phyloP scores from a whole-genome alignment of 2,113 vertebrate species.

The Elephantulus edwardii region DNA sequence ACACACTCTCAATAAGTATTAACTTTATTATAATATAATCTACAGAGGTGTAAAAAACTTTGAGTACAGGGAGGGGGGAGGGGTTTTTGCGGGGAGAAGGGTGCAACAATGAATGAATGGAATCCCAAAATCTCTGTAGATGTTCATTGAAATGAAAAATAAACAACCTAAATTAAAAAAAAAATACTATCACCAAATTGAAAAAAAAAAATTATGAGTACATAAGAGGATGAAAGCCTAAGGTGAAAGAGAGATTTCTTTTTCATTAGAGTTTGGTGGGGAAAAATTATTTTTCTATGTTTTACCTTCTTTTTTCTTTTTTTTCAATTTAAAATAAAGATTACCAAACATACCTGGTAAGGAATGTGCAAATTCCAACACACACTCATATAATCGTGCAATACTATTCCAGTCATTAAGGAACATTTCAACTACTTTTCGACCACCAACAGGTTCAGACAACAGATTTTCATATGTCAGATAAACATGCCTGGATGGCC shows the following conservation, averaged over 20 bases:
- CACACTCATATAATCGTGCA: constrained; percentile 96
- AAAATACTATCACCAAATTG: too few relatives aligned
- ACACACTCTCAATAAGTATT: neutral
- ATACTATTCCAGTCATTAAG: constrained; percentile 98
- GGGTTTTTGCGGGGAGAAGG: too few relatives aligned
- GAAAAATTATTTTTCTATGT: neutral
- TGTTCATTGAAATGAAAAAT: too few relatives aligned
- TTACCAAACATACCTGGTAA: constrained; percentile 88
- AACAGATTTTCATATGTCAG: constrained; percentile 97
- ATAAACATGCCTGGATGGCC: constrained; percentile 95
- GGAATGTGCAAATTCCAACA: constrained; percentile 94
- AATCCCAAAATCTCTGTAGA: too few relatives aligned
- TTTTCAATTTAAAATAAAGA: neutral
- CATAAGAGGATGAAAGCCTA: constrained; percentile 18
- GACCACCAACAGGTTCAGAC: constrained; percentile 96
- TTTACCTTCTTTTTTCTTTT: neutral
- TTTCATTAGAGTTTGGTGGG: constrained; percentile 5
- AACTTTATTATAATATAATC: neutral
- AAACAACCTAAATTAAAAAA: too few relatives aligned
- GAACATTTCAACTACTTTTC: constrained; percentile 99
- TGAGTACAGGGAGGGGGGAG: too few relatives aligned
- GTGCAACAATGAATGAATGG: too few relatives aligned
- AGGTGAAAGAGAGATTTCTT: constrained; percentile 20
- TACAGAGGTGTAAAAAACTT: neutral
- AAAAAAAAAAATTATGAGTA: constrained; percentile 33